Conservation (phyloP, 2,113 vertebrate species). For the Austrofundulus limnaeus region DNA sequence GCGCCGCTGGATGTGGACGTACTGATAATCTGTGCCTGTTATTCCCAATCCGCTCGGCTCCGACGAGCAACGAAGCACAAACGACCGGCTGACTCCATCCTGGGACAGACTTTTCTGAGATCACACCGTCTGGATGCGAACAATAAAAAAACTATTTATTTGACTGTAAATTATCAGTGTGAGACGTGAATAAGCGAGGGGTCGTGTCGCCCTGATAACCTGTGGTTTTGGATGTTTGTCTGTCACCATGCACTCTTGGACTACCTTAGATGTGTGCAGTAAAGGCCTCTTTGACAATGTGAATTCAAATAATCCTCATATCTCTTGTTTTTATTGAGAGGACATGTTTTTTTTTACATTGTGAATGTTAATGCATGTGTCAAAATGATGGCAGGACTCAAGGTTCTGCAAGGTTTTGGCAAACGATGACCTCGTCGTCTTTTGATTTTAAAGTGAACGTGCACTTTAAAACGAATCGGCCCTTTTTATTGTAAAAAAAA, state of each 20-base stretch:
- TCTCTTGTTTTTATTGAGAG: slow-evolving; percentile 50
- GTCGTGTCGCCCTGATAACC: slow-evolving; percentile 46
- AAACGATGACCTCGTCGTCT: slow-evolving; percentile 33
- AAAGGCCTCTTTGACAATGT: slow-evolving; percentile 75
- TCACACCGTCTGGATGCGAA: slow-evolving; percentile 66
- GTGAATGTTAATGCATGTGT: slow-evolving; percentile 70
- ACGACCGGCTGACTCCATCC: slow-evolving; percentile 42
- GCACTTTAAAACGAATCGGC: slow-evolving; percentile 70
- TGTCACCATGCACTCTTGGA: slow-evolving; percentile 63
- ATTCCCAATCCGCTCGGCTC: slow-evolving; percentile 40
- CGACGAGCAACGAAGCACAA: slow-evolving; percentile 65
- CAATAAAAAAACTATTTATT: slow-evolving; percentile 76
- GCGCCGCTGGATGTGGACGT: slow-evolving; percentile 47
- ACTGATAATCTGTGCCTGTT: slow-evolving; percentile 57
- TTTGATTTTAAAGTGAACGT: slow-evolving; percentile 66
- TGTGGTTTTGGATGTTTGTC: slow-evolving; percentile 63
- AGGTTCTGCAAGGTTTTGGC: slow-evolving; percentile 32
- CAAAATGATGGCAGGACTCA: slow-evolving; percentile 34
- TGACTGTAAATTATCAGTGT: slow-evolving; percentile 67
- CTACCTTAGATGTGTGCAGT: slow-evolving; percentile 51
- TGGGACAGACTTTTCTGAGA: slow-evolving; percentile 49
- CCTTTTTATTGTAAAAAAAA: slow-evolving; percentile 56
- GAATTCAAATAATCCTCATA: slow-evolving; percentile 64
- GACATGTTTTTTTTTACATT: slow-evolving; percentile 54
- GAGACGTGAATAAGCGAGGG: slow-evolving; percentile 63